phyloP scores from a whole-genome alignment of 1,140 invertebrate species.

The Drosophila saltans region DNA sequence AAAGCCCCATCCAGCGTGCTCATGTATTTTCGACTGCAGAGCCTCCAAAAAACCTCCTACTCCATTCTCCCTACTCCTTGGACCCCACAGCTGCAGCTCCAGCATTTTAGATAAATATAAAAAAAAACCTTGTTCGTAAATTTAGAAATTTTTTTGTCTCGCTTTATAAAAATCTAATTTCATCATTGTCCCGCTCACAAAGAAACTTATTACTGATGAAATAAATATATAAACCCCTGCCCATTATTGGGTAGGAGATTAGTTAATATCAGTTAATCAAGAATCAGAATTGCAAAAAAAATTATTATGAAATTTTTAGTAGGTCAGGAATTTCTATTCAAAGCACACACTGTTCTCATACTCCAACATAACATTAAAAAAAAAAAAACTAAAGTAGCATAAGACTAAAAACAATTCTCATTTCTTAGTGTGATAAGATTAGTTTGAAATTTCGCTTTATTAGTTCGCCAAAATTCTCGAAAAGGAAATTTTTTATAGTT shows the following conservation, averaged over 20 bases:
- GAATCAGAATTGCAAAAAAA: too few species aligned
- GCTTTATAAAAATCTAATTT: too few species aligned
- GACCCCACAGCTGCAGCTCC: conserved; percentile 45
- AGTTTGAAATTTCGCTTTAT: not conserved
- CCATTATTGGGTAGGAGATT: too few species aligned
- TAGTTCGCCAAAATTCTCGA: too few species aligned
- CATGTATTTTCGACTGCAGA: conserved; percentile 70
- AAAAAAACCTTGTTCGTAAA: conserved; percentile 21
- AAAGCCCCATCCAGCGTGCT: conserved; percentile 53
- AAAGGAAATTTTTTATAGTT: too few species aligned
- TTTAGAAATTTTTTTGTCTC: not conserved
- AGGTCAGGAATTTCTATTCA: not conserved
- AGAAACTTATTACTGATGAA: too few species aligned
- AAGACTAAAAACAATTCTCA: not conserved
- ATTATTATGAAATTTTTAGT: not conserved
- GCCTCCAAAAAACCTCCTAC: not conserved
- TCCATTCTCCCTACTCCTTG: conserved; percentile 7
- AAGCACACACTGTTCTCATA: not conserved
- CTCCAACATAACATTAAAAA: not conserved
- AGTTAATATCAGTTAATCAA: too few species aligned
- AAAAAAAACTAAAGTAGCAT: not conserved
- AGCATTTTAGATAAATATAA: conserved; percentile 12
- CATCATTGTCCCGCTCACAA: too few species aligned
- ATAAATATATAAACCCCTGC: too few species aligned
- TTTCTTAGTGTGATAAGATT: not conserved